These are phyloP conservation scores for Oscheius myriophilus DNA, from an alignment of 2,888 invertebrate genomes.

Conservation along the genomic window DNA sequence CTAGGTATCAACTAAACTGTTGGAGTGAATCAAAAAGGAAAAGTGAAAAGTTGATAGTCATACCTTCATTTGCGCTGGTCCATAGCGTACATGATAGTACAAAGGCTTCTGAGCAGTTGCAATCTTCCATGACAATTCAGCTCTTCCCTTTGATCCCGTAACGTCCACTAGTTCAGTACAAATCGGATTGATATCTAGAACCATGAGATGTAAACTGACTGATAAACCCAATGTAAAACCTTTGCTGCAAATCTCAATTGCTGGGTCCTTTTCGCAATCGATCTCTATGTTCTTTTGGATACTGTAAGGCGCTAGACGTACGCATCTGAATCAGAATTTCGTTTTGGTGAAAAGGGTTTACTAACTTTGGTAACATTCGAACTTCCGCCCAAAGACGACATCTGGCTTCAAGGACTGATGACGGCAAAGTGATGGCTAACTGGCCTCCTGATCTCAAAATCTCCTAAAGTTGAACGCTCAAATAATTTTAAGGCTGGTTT, in stretches of 20 bases:
- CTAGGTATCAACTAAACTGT: no score
- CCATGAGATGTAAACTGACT: neutral
- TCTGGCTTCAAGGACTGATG: constrained; percentile 59
- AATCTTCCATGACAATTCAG: constrained; percentile 53
- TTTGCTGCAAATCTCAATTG: constrained; percentile 56
- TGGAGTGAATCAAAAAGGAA: no score
- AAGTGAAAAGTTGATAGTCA: neutral
- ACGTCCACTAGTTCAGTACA: constrained; percentile 57
- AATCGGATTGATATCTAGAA: constrained; percentile 43
- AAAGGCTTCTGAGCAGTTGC: constrained; percentile 44
- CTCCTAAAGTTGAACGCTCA: constrained; percentile 37
- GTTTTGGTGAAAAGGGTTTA: neutral
- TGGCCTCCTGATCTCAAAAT: constrained; percentile 62
- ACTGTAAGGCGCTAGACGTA: constrained; percentile 59
- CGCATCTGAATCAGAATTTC: constrained; percentile 42
- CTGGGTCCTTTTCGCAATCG: constrained; percentile 62
- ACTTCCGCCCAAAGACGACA: constrained; percentile 66
- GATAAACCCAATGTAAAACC: constrained; percentile 37
- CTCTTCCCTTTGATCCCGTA: constrained; percentile 54
- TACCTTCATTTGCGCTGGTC: constrained; percentile 50
- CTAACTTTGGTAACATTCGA: constrained; percentile 50
- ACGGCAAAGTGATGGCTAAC: constrained; percentile 55
- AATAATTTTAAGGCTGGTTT: neutral
- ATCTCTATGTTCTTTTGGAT: constrained; percentile 65
- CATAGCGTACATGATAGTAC: constrained; percentile 63